Evolutionary conservation across 1,140 invertebrate species (phyloP).

Genomic region (Zaprionus ghesquierei): DNA sequence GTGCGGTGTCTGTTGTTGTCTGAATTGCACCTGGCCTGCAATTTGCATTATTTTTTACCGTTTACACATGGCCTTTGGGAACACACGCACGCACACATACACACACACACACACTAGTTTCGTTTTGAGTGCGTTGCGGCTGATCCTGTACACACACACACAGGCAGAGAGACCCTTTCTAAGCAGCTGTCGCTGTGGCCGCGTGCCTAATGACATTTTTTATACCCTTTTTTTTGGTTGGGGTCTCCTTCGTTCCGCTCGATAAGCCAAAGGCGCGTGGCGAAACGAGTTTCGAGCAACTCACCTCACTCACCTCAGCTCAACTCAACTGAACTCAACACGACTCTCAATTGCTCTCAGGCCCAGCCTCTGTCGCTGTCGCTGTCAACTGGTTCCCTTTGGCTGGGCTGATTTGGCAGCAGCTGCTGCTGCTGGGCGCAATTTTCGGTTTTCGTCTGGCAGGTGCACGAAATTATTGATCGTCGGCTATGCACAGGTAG

Average conservation of each 20-base stretch:
- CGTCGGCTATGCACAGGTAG: constrained; percentile 45
- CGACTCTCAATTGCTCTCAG: not conserved
- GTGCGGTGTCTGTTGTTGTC: constrained; percentile 50
- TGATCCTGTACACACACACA: constrained; percentile 19
- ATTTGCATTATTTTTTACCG: constrained; percentile 78
- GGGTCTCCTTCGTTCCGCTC: constrained; percentile 10
- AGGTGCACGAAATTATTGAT: constrained; percentile 78
- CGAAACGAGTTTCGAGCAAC: constrained; percentile 49
- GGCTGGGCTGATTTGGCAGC: constrained; percentile 45
- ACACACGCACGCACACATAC: constrained; percentile 8
- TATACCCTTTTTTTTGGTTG: not conserved
- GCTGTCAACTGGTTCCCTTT: constrained; percentile 26
- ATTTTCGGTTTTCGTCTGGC: constrained; percentile 64
- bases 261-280: constrained; percentile 58
- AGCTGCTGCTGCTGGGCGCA: constrained; percentile 50
- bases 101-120: not conserved
- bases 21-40: constrained; percentile 75
- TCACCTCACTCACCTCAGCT: constrained; percentile 1
- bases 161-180: not conserved
- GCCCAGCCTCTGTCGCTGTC: not conserved
- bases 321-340: too few species aligned
- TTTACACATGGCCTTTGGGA: constrained; percentile 58
- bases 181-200: constrained; percentile 25
- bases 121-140: not conserved
- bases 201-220: constrained; percentile 62